Conservation (phyloP, 2,113 vertebrate genomes). For the Redunca redunca region DNA sequence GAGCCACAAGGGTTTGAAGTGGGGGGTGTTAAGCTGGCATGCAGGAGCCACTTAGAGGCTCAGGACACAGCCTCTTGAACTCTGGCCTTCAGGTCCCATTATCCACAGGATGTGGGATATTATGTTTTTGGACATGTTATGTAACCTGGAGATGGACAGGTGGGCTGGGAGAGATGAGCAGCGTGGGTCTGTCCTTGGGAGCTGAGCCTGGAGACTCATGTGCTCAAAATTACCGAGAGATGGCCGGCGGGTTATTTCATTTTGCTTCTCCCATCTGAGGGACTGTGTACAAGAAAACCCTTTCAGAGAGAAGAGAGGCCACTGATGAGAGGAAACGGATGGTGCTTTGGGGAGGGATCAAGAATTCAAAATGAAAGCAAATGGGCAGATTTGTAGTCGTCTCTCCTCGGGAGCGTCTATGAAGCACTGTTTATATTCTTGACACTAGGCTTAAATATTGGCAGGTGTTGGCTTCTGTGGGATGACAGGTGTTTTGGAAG, state of each 20-base stretch:
- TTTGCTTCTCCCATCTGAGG: not conserved
- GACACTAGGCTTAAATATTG: not conserved
- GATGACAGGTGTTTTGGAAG: not conserved
- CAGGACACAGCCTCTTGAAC: not conserved
- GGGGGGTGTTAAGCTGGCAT: not conserved
- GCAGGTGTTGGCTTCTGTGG: not conserved
- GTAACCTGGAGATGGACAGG: not conserved
- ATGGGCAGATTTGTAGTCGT: not conserved
- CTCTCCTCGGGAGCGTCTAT: not conserved
- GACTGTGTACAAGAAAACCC: not conserved
- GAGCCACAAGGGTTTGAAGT: not conserved
- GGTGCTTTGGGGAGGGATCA: not conserved
- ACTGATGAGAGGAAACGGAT: not conserved
- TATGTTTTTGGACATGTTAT: not conserved
- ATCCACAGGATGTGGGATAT: not conserved
- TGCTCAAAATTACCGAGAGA: not conserved
- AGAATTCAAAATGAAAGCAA: not conserved
- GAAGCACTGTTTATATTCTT: not conserved
- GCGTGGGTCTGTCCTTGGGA: not conserved
- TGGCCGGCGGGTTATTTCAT: not conserved
- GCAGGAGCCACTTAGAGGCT: not conserved
- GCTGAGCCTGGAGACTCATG: not conserved
- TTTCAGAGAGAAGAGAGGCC: not conserved
- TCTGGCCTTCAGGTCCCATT: not conserved
- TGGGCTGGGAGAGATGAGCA: not conserved